Evolutionary conservation across 2,888 invertebrate species (phyloP), one percentile per base, ranked within the genome.

Genomic region (Branchipolynoe longqiensis): DNA sequence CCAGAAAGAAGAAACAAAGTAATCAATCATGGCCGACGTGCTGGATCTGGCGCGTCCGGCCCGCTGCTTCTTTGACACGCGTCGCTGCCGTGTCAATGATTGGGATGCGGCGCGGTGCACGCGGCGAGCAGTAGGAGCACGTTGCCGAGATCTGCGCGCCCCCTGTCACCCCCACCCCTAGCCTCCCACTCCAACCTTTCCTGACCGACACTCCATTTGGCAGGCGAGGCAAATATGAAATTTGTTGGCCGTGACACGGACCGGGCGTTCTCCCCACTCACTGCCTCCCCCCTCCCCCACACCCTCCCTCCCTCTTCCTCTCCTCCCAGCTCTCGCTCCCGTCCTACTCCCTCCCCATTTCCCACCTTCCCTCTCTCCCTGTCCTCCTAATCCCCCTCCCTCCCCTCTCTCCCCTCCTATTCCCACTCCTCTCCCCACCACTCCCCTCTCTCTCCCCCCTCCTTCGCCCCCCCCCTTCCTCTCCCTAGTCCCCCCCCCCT

Each of bases 1-100:
- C 78, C 78, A 78, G 78, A 78, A 78, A 69, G 33, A 78, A 25
- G 41, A 78, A 78, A 48, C 78, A 78, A 69, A 78, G 41, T 78
- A 78, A 78, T 78, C 78, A 78, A 78, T 78, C 78, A 78, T 41
- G 78, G 28, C 48, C 48, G 78, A 78, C 78, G 48, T 48, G 78
- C 48, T 18, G 78, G 78, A 78, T 78, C 41, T 78, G 78, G 78
- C 28, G 25, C 48, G 78, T 78, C 78, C 78, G 31, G 78, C 48
- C 78, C 31, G 48, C 54, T 28, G 78, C 78, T n/a, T 48, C 78
- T 48, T 48, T 78, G 78, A 78, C 78, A 78, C 33, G 48, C 28
- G 31, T 18, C 28, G 41, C 78, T 14, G n/a, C 31, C 78, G 22
- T 78, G 78, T 78, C 78, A 78, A 48, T 78, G 78, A 78, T 78